These are phyloP conservation scores for Muntiacus reevesi DNA, from an alignment of 2,113 vertebrate species.

Conservation along the genomic window DNA sequence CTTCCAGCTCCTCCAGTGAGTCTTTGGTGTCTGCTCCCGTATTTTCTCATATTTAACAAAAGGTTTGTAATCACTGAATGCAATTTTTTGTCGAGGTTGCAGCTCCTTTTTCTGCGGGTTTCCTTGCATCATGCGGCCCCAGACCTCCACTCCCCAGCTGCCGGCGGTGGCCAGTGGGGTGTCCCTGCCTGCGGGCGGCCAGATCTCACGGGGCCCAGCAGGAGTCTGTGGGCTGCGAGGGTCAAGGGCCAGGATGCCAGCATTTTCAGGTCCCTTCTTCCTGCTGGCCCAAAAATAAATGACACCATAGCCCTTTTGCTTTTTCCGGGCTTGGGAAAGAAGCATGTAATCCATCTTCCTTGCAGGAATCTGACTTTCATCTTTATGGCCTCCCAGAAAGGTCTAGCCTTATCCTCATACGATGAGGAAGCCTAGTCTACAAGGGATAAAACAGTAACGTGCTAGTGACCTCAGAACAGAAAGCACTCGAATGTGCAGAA, in stretches of 20 bases:
- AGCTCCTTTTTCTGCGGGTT: neutral
- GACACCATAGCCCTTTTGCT: neutral
- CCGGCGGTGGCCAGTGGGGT: too few relatives aligned
- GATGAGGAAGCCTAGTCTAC: neutral
- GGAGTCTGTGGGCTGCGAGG: accelerated
- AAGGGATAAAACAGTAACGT: neutral
- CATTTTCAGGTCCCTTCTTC: neutral
- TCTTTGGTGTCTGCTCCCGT: neutral
- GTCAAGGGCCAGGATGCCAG: too few relatives aligned
- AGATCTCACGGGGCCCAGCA: accelerated
- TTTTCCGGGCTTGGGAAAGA: neutral
- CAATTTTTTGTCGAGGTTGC: accelerated
- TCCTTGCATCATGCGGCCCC: neutral
- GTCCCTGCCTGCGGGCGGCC: accelerated
- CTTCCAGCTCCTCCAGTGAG: neutral
- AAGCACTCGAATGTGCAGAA: neutral
- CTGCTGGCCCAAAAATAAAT: neutral
- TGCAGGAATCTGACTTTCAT: neutral
- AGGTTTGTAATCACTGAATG: neutral
- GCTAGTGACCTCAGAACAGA: neutral
- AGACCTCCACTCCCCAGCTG: neutral
- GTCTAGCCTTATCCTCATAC: neutral
- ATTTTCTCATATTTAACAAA: neutral
- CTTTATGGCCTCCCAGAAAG: neutral
- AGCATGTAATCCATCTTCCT: neutral